Evolutionary conservation across 2,888 invertebrate species (phyloP), one percentile per base, ranked within the genome.

Genomic region (Drosophila vallismaia): DNA sequence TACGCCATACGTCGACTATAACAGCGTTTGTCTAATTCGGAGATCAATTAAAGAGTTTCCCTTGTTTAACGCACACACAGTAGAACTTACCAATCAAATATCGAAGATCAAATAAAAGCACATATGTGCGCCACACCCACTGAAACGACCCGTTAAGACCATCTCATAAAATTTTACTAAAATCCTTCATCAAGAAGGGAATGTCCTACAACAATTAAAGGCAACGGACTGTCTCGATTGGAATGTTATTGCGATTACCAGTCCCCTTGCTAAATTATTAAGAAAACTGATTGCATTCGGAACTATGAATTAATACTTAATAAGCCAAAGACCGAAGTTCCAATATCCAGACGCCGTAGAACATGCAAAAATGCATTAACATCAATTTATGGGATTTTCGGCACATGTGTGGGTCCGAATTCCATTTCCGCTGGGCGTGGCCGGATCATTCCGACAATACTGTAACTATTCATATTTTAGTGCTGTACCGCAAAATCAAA

Each of bases 351-450:
- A 31, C 46, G 38, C 4, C 44, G 33, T 45, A 19, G 46, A 38
- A 55, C 76, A 75, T 85, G 86, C 86, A 86, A 76, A 80, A 85
- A 86, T 88, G 85, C 88, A 85, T 84, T 80, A 84, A 66, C 67
- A 70, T 71, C 63, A 68, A 60, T 71, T 71, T 72, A 76, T 71
- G 54, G 40, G 71, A 52, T 54, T 14, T 67, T 51, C 57, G 56
- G 45, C 51, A 52, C 42, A 53, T 63, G 49, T 24, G 64, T 57
- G 50, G 55, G 48, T 59, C 68, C 52, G 52, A 42, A 40, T 36
- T 52, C 38, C 67, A 59, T 70, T 64, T 58, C 56, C 52, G 42
- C 38, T 57, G 75, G 76, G 70, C 73, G 71, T 74, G 71, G 49
- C 67, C 38, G 36, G 45, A 54, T 58, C 55, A 71, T 58, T 54